A percentile compares a stretch with the other conserved stretches of the same genome.
phyloP scores from a whole-genome alignment of 2,113 vertebrate species.

The Cynopterus brachyotis region DNA sequence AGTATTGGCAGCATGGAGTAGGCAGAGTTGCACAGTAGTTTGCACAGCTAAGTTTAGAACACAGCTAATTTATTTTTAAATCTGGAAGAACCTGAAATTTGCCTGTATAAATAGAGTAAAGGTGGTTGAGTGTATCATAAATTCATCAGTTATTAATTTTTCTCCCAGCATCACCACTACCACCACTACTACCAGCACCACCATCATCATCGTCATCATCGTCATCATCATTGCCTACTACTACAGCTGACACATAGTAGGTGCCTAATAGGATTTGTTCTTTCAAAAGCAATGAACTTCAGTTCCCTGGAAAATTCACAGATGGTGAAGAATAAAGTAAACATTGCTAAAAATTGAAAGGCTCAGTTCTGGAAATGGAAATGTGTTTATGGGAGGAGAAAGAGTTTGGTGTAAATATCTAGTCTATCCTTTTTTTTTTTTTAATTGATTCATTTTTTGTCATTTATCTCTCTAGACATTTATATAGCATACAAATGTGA shows the following conservation, averaged over 20 bases:
- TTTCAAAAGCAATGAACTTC: conserved; percentile 16
- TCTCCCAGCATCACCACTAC: background rate
- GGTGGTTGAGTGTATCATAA: background rate
- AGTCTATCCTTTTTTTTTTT: background rate
- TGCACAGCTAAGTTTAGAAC: conserved; percentile 36
- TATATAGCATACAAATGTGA: background rate
- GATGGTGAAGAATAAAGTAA: background rate
- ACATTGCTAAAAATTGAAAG: conserved; percentile 17
- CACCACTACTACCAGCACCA: no score
- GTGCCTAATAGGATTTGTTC: background rate
- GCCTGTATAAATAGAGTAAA: conserved; percentile 13
- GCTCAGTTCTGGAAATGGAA: background rate
- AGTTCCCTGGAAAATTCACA: conserved; percentile 11
- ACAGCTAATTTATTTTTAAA: conserved; percentile 42
- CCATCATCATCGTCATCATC: no score
- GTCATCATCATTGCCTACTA: background rate
- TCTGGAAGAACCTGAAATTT: conserved; percentile 49
- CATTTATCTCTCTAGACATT: background rate
- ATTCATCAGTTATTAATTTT: conserved; percentile 39
- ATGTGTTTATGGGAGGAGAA: background rate
- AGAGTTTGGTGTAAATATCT: background rate
- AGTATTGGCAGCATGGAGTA: background rate
- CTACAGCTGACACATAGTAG: background rate
- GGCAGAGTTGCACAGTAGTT: background rate
- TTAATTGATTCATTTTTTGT: background rate